Evolutionary conservation across 2,113 vertebrate species (phyloP).

Genomic region (Coturnix japonica): DNA sequence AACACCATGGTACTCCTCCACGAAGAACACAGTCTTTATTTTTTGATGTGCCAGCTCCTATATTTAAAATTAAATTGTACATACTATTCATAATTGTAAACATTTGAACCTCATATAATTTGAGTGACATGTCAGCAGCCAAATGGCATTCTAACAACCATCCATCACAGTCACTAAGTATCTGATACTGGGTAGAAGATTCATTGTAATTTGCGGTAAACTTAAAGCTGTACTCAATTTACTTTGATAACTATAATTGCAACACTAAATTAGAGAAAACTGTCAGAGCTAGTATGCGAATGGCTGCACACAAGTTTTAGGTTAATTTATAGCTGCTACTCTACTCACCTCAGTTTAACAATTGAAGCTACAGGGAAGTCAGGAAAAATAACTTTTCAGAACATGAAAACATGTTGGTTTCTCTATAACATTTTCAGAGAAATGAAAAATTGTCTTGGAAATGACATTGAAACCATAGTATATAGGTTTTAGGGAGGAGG

Average conservation of each 20-base stretch:
- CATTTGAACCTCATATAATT: background rate
- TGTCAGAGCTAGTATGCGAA: background rate
- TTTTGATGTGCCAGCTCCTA: background rate
- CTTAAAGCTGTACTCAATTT: background rate
- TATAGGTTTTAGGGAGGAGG: background rate
- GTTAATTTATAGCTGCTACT: background rate
- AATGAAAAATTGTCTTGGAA: accelerated
- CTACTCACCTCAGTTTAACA: background rate
- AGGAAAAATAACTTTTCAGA: background rate
- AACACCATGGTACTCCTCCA: background rate
- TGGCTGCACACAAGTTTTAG: background rate
- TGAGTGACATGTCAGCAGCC: background rate
- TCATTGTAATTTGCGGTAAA: background rate
- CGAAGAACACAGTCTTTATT: background rate
- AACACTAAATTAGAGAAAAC: background rate
- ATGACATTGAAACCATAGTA: background rate
- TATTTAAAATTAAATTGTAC: background rate
- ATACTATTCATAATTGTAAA: background rate
- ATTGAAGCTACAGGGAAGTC: background rate
- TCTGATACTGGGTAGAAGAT: background rate
- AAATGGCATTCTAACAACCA: background rate
- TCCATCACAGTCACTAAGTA: background rate
- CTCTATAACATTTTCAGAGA: too few species aligned
- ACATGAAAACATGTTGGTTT: too few species aligned
- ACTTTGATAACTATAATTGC: background rate